Evolutionary conservation across 2,797 vertebrate genomes (phyloP), one percentile per base, ranked within the genome.

Genomic region (Sciurus carolinensis): DNA sequence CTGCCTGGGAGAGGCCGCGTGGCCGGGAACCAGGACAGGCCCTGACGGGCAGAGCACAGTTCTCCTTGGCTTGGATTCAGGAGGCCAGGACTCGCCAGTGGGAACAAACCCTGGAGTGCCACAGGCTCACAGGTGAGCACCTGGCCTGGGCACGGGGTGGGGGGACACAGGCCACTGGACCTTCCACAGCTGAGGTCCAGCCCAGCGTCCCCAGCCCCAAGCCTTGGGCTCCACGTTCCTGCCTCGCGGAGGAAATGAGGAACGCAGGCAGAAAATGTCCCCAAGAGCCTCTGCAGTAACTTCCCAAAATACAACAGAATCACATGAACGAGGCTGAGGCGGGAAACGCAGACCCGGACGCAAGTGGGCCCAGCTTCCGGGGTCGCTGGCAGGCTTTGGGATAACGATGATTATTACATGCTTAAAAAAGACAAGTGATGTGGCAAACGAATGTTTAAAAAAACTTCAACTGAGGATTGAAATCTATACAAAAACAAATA

Each of bases 61-160:
- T 18, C 20, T 8, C 20, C 54, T 8, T 1, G 20, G 54, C 54
- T 57, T 22, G 7, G 54, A 2, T 7, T 42, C 26, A 36, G 10
- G 64, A 15, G 28, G 52, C 2, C 30, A 22, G 47, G 39, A 4
- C 18, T 2, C 0, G 0, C 3, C 36, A 4, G 39, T 30, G 47
- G 0, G 3, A 50, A 4, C 3, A 17, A 2, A 18, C 20, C 30
- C 0, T 12, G 2, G 22, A 26, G 11, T 28, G n/a, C 24, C 24
- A 17, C n/a, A 3, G 0, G 33, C 62, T 82, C 57, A 3, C 36
- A 39, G 18, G 28, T 8, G 62, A 47, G 28, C 4, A 15, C 33
- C 26, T 28, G 15, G 79, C 9, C 14, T 1, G 2, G 4, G 15
- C 44, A 17, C 28, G 12, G 12, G 39, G 42, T 12, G 11, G 9